These are phyloP conservation scores for Uropetala carovei DNA, from an alignment of 2,888 invertebrate species.

Conservation along the genomic window DNA sequence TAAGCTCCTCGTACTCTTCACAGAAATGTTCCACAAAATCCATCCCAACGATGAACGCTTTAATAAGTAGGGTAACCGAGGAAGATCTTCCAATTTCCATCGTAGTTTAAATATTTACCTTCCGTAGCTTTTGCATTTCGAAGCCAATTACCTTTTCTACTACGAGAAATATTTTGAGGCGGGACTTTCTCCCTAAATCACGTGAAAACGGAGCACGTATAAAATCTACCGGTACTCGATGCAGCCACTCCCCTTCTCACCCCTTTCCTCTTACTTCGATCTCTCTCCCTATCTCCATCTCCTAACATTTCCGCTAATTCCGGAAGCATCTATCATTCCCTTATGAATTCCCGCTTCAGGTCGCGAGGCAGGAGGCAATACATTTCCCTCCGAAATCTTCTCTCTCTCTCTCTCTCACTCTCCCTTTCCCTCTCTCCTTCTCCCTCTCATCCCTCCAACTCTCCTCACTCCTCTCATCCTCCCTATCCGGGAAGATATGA, in stretches of 20 bases:
- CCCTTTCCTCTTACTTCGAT: background rate
- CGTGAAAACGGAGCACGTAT: background rate
- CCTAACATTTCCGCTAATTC: background rate
- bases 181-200: too few relatives aligned
- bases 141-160: too few relatives aligned
- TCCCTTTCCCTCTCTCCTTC: background rate
- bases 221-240: background rate
- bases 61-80: too few relatives aligned
- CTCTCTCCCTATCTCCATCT: background rate
- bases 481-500: background rate
- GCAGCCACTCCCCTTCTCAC: too few relatives aligned
- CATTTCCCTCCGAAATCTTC: background rate
- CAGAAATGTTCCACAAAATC: too few relatives aligned
- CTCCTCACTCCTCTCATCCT: background rate
- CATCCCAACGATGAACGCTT: too few relatives aligned
- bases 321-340: constrained; percentile 21
- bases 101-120: too few relatives aligned
- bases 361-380: constrained; percentile 11
- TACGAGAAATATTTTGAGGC: too few relatives aligned
- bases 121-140: too few relatives aligned
- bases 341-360: constrained; percentile 28
- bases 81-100: too few relatives aligned
- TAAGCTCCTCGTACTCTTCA: too few relatives aligned
- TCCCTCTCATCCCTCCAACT: background rate
- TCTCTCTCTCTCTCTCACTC: background rate